Evolutionary conservation across 2,888 invertebrate genomes (phyloP).

Genomic region (Nemotelus nigrinus): DNA sequence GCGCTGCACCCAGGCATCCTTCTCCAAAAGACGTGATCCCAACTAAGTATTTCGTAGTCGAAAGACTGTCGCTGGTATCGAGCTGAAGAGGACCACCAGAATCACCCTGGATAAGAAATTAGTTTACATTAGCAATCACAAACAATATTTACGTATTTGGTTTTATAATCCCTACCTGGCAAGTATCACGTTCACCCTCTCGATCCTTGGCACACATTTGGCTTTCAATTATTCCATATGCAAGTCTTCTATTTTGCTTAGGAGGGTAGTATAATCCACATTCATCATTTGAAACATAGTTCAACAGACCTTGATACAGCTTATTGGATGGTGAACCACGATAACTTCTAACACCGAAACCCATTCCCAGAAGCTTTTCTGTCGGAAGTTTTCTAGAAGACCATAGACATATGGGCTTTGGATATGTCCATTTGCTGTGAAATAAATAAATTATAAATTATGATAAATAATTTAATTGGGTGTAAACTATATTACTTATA

Average conservation of each 20-base stretch:
- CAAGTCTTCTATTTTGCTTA: conserved; percentile 8
- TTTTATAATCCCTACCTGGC: conserved; percentile 43
- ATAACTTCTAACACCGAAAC: conserved; percentile 30
- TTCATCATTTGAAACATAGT: background rate
- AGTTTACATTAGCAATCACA: background rate
- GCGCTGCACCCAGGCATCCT: conserved; percentile 32
- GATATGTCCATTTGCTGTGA: background rate
- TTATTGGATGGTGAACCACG: conserved; percentile 26
- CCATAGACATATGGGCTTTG: conserved; percentile 66
- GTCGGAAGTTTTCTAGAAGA: conserved; percentile 51
- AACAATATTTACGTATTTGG: conserved; percentile 26
- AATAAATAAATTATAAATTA: no score
- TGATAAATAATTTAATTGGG: no score
- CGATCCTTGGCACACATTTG: conserved; percentile 57
- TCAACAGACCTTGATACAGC: conserved; percentile 26
- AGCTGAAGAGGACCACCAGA: conserved; percentile 62
- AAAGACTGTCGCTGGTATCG: background rate
- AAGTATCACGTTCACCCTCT: conserved; percentile 52
- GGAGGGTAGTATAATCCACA: background rate
- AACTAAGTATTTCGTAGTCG: conserved; percentile 48
- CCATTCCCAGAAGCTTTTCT: conserved; percentile 23
- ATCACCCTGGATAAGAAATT: conserved; percentile 55
- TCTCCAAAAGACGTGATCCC: conserved; percentile 50
- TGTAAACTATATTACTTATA: no score
- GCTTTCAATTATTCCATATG: conserved; percentile 1